Percentiles rank a stretch among this genome's conserved stretches.
Conservation (phyloP, 1,140 invertebrate species). For the Cydia pomonella region DNA sequence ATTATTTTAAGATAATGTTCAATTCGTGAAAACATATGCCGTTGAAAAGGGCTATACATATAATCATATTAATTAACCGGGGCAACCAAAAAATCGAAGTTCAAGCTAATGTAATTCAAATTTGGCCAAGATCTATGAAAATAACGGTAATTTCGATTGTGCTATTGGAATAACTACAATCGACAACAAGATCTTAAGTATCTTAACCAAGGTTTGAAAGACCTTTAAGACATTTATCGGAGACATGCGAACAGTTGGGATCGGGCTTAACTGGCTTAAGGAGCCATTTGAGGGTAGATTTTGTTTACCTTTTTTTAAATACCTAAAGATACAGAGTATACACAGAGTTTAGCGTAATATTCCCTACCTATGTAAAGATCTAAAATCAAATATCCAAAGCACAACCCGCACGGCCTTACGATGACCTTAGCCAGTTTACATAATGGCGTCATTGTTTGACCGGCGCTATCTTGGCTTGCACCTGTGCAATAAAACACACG, state of each 20-base stretch:
- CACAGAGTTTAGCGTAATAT: too few relatives aligned
- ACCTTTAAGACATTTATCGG: background rate
- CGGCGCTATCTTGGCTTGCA: background rate
- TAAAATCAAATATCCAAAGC: conserved; percentile 35
- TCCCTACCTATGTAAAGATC: too few relatives aligned
- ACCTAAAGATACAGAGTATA: too few relatives aligned
- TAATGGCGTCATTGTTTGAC: conserved; percentile 37
- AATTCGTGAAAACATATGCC: too few relatives aligned
- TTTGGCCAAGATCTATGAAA: too few relatives aligned
- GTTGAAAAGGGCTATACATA: too few relatives aligned
- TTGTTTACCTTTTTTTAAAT: too few relatives aligned
- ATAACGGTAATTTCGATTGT: background rate
- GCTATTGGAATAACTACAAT: background rate
- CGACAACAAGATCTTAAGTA: background rate
- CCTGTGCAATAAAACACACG: background rate
- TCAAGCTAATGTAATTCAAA: too few relatives aligned
- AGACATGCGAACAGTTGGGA: background rate
- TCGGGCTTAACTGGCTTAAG: too few relatives aligned
- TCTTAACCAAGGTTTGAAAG: background rate
- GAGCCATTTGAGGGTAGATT: too few relatives aligned
- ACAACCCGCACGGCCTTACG: conserved; percentile 32
- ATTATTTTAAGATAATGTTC: background rate
- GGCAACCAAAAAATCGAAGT: too few relatives aligned
- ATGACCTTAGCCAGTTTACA: conserved; percentile 36
- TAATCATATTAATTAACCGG: too few relatives aligned